Evolutionary conservation across 1,140 invertebrate genomes (phyloP).

Genomic region (Penaeus chinensis): DNA sequence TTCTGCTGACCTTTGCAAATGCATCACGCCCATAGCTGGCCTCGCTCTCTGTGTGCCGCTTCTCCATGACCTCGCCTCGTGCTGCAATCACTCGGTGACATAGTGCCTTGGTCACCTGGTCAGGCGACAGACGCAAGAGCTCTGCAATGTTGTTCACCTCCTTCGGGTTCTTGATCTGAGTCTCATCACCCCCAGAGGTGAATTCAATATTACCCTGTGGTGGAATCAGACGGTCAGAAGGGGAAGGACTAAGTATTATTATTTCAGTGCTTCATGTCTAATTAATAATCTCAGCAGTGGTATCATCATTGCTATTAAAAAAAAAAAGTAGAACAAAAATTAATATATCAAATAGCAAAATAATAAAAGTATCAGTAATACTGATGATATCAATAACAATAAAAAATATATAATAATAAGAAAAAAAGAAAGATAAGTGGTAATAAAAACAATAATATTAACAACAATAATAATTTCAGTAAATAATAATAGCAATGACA

Average conservation of each 20-base stretch:
- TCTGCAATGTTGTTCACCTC: conserved; percentile 75
- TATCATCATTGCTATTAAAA: too few relatives aligned
- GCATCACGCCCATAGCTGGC: conserved; percentile 93
- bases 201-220: conserved; percentile 81
- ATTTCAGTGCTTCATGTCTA: too few relatives aligned
- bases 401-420: too few relatives aligned
- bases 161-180: conserved; percentile 74
- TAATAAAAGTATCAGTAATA: too few relatives aligned
- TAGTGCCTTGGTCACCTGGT: conserved; percentile 81
- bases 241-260: background rate
- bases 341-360: too few relatives aligned
- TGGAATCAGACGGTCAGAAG: conserved; percentile 22
- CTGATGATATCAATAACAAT: too few relatives aligned
- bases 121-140: conserved; percentile 80
- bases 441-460: too few relatives aligned
- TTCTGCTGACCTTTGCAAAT: conserved; percentile 81
- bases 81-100: conserved; percentile 91
- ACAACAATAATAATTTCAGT: too few relatives aligned
- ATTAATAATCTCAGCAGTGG: too few relatives aligned
- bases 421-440: too few relatives aligned
- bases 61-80: conserved; percentile 92
- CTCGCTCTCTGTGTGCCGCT: conserved; percentile 85
- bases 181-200: conserved; percentile 76
- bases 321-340: too few relatives aligned
- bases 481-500: too few relatives aligned